Evolutionary conservation across 2,888 invertebrate genomes (phyloP), one percentile per base, ranked within the genome.

Genomic region (Leptinotarsa juncta): DNA sequence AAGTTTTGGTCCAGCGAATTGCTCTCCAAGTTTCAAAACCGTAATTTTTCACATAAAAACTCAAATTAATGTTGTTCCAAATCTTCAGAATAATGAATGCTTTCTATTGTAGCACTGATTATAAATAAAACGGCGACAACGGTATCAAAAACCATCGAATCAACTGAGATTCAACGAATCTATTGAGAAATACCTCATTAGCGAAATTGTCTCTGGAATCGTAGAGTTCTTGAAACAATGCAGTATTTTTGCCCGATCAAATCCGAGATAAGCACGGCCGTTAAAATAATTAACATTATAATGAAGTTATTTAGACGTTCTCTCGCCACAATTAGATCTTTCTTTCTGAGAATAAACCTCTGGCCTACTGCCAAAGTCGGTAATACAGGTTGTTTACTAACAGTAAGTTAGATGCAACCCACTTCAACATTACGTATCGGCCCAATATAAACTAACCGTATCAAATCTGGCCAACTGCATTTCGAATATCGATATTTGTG

Each of bases 381-480:
- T 42, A 32, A 42, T 42, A 20, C 57, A 69, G 57, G 69, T 15
- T 69, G 69, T 69, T 69, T 69, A 69, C 69, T 57, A 57, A 69
- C 50, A 69, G 57, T 42, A n/a, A 32, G n/a, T 62, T 62, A 62
- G 32, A 32, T 62, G 42, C 62, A 62, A 62, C 62, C 62, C 62
- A 62, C 62, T 42, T 42, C 12, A 42, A 12, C 42, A 62, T 62
- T 62, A 42, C 62, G 62, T 62, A 62, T 62, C 15, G 16, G n/a
- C n/a, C n/a, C 18, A 62, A 62, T 62, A 42, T 42, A 62, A 42
- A 62, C 32, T 26, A 4, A 23, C 32, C 32, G 10, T 26, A 62
- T 62, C 62, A n/a, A 16, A 62, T 32, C 32, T n/a, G n/a, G 32
- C n/a, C 10, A 18, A 62, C 62, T 26, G 62, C 62, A 57, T 53